Evolutionary conservation across 2,797 vertebrate genomes (phyloP), one percentile per base, ranked within the genome.

Genomic region (Chiloscyllium punctatum): DNA sequence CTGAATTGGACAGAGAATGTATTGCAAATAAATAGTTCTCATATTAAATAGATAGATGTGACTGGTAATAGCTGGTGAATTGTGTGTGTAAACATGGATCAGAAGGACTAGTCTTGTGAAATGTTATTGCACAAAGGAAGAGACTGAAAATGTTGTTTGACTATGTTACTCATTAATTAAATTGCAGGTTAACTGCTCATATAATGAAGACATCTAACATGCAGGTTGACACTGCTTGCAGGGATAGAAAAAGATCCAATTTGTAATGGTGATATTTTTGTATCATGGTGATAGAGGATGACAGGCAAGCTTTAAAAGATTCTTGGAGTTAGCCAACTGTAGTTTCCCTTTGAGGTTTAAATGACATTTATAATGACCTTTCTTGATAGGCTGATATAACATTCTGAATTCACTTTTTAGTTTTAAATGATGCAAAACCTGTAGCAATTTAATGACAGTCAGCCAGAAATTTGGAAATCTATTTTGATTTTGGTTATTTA

Each of bases 31-130:
- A 92, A 42, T 42, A 94, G 16, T 18, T 94, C 42, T 92, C 94
- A 72, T 72, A 51, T 72, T 48, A 48, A 71, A 48, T 72, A 48
- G 92, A 37, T 94, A 42, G n/a, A 90, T 90, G 27, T 57, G 87
- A 69, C 92, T 94, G 62, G 68, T 72, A 71, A 71, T 69, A 94
- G 92, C 21, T 94, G 48, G 27, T 95, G 57, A 53, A 53, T 77
- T 77, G 13, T n/a, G 48, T 16, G 94, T 77, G 37, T 95, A 77
- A 77, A 25, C 30, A 16, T 53, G 42, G n/a, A 92, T 37, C n/a
- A 92, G 62, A 92, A 92, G 69, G n/a, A 68, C 90, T 69, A 25
- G 33, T 69, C 37, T 92, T 77, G 82, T 84, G 82, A 84, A 84
- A 48, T 48, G 21, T 6, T 42, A 84, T 8, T 82, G 21, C 25